These are phyloP conservation scores for Nannoperca obscura DNA, from an alignment of 2,797 vertebrate species.

Conservation along the genomic window DNA sequence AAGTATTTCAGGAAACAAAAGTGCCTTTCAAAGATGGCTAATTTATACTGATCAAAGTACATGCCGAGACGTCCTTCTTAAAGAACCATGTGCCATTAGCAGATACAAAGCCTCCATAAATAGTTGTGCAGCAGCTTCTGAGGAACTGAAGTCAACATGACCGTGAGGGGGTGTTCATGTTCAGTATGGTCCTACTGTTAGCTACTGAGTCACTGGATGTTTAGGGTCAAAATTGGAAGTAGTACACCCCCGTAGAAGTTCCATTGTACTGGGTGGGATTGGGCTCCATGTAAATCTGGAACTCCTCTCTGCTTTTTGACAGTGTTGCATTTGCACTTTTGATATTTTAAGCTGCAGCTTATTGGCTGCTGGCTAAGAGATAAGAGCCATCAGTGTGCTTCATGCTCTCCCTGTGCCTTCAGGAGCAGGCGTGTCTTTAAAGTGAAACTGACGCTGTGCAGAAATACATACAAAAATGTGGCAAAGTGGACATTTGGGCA, in stretches of 20 bases:
- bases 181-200: background rate
- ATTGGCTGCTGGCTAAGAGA: constrained; percentile 46
- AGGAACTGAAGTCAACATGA: too few relatives aligned
- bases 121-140: background rate
- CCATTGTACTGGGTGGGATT: background rate
- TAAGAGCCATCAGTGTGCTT: constrained; percentile 32
- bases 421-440: background rate
- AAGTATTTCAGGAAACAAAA: background rate
- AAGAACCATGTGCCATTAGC: too few relatives aligned
- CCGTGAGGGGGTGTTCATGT: background rate
- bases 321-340: constrained; percentile 14
- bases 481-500: background rate
- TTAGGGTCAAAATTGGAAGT: background rate
- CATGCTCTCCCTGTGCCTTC: constrained; percentile 19
- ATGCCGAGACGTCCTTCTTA: background rate
- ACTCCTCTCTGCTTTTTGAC: constrained; percentile 13
- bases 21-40: background rate
- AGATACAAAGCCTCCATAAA: background rate
- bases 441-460: background rate
- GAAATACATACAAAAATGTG: background rate
- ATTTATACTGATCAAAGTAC: background rate
- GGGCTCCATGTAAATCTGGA: constrained; percentile 3
- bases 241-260: background rate
- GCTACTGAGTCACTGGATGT: background rate
- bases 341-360: constrained; percentile 47